Base-by-base conservation (phyloP, 2,113 vertebrate species). In the Chaetura pelagica region DNA sequence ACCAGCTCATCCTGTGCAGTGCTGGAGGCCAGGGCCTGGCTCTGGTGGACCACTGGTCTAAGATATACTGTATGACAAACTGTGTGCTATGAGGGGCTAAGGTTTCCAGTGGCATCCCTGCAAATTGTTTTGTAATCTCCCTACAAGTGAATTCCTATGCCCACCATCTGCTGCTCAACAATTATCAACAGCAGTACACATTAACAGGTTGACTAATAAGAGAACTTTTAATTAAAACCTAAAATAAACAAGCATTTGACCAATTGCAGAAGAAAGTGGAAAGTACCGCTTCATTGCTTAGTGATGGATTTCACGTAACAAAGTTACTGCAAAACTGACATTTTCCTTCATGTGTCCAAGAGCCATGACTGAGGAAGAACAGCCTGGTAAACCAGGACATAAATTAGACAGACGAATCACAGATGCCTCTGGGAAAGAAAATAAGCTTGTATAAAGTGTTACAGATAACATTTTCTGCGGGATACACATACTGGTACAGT, bases 211-310 rank as follows among this genome's bases (percentile, higher is more conserved):
- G 44, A 84, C 74, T 95, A 87, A 46, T 61, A 79, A 9, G 21
- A 51, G 30, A 75, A 64, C 40, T 66, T 92, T 84, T 87, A 93
- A 93, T 93, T 84, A 84, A 92, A 92, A 63, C 30, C 54, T 78
- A 49, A 77, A 77, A 82, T 40, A 84, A 79, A 54, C 48, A 73
- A 79, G 82, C 61, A 74, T 35, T 89, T 92, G 48, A 40, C 77
- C 48, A 6, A 66, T 15, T 10, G 8, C 54, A 92, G 63, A 62
- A 63, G 78, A 49, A 74, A 57, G 67, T 34, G 35, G 32, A 40
- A 71, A 87, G 63, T 57, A 52, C 55, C 46, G 19, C n/a, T 29
- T 78, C 52, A 87, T 54, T 54, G 23, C 44, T 77, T 83, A 68
- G 71, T 51, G 59, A 62, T 93, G 27, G 46, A 86, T 34, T 81